These are phyloP conservation scores for Lamellibrachia luymesi DNA, from an alignment of 1,140 invertebrate species.

Conservation along the genomic window DNA sequence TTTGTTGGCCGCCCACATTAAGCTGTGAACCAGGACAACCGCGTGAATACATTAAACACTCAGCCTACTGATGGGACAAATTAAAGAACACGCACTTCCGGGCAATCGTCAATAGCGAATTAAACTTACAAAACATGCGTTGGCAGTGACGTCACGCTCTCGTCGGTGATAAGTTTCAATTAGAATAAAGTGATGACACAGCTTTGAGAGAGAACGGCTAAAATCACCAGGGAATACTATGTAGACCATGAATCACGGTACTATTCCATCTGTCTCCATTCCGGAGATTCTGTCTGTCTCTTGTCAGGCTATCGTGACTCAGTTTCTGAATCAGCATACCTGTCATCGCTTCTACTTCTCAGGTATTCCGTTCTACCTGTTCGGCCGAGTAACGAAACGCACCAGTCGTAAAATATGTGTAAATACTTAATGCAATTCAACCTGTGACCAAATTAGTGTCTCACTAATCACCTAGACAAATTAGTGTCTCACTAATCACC, in stretches of 20 bases:
- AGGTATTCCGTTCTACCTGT: neutral
- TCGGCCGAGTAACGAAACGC: neutral
- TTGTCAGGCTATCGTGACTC: neutral
- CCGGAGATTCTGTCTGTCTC: neutral
- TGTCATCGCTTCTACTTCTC: neutral
- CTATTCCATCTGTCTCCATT: neutral
- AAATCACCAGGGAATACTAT: neutral
- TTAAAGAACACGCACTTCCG: neutral
- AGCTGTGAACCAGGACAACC: neutral
- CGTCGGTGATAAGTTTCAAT: neutral
- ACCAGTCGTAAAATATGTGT: neutral
- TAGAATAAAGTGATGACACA: neutral
- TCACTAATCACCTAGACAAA: neutral
- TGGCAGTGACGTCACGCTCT: neutral
- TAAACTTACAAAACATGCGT: neutral
- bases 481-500: neutral
- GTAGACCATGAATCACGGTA: neutral
- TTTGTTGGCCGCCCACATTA: no score
- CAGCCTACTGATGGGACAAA: no score
- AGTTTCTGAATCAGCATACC: neutral
- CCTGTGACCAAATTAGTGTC: neutral
- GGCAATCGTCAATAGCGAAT: neutral
- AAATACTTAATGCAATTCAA: neutral
- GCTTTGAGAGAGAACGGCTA: neutral
- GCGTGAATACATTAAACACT: neutral